phyloP scores from a whole-genome alignment of 2,797 vertebrate species.

The Mus caroli region DNA sequence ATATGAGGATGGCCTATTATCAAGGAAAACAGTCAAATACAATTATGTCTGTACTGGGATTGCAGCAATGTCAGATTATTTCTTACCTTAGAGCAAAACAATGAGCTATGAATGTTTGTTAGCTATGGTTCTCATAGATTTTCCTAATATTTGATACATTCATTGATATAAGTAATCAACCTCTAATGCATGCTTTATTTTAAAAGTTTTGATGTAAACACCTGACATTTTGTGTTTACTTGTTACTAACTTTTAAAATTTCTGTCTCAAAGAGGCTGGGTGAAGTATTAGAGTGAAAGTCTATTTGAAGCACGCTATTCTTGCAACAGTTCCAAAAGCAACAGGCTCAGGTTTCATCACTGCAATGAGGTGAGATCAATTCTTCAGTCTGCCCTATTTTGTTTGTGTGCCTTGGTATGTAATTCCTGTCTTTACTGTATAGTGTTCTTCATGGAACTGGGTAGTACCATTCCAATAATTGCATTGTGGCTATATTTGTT shows the following conservation, averaged over 20 bases:
- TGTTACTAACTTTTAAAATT: conserved; percentile 29
- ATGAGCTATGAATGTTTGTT: background rate
- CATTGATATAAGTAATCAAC: background rate
- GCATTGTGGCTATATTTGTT: background rate
- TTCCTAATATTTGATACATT: background rate
- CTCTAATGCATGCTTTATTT: conserved; percentile 5
- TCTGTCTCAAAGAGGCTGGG: background rate
- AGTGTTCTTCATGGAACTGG: background rate
- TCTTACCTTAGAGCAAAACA: conserved; percentile 8
- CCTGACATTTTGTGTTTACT: background rate
- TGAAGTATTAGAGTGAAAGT: background rate
- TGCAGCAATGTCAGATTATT: background rate
- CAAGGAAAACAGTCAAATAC: background rate
- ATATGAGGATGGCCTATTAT: background rate
- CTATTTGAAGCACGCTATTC: background rate
- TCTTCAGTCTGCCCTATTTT: background rate
- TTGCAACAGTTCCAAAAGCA: background rate
- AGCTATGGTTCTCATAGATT: background rate
- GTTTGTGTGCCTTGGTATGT: background rate
- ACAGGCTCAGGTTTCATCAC: background rate
- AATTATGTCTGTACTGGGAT: conserved; percentile 1
- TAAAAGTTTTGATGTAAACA: conserved; percentile 49
- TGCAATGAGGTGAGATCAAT: background rate
- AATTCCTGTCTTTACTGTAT: background rate
- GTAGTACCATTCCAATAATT: background rate